Percentiles rank a stretch among this genome's conserved stretches.
Conservation (phyloP, 2,888 invertebrate genomes). For the Phytoseiulus persimilis region DNA sequence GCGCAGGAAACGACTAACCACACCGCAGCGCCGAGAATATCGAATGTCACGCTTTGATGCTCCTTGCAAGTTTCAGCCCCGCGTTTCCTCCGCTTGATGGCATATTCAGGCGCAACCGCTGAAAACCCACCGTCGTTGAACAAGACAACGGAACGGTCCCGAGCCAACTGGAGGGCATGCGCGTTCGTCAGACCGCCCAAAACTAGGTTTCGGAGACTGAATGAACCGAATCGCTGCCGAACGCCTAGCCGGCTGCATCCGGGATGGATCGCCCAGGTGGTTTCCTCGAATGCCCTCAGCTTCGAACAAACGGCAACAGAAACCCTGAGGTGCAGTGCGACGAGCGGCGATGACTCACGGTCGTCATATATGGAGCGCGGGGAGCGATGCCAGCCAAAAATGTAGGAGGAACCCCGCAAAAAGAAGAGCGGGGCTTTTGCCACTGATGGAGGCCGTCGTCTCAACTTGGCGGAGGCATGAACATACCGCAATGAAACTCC, state of each 20-base stretch:
- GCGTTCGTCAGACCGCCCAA: no score
- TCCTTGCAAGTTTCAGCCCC: background rate
- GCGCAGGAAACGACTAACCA: background rate
- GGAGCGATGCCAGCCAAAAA: background rate
- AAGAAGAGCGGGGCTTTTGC: background rate
- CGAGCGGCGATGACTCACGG: background rate
- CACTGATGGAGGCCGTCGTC: background rate
- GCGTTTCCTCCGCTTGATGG: background rate
- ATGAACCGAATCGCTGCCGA: no score
- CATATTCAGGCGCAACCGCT: background rate
- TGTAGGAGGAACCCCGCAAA: background rate
- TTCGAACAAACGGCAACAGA: background rate
- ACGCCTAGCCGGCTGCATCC: no score
- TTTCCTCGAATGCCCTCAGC: background rate
- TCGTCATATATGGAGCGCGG: background rate
- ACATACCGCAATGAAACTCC: background rate
- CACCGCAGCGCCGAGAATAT: constrained; percentile 16
- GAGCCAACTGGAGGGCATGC: no score
- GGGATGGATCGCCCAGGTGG: no score
- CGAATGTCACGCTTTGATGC: constrained; percentile 34
- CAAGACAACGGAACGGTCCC: no score
- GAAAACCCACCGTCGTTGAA: background rate
- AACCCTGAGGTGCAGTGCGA: background rate
- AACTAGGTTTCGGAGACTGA: no score
- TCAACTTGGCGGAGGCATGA: background rate